Evolutionary conservation across 2,888 invertebrate species (phyloP).

Genomic region (Scaptomyza parva): DNA sequence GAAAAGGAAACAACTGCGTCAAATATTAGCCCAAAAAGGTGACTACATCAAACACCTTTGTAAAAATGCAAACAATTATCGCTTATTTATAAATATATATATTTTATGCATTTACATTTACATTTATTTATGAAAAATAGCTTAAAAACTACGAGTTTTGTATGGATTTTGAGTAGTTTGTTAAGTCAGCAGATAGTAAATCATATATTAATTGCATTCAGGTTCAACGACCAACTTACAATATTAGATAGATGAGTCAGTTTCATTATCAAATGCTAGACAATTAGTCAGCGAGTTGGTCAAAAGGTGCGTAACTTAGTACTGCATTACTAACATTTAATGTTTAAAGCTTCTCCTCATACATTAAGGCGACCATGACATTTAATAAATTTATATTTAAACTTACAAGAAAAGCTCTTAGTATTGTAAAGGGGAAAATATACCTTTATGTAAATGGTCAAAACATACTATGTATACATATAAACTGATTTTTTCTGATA

Average conservation of each 20-base stretch:
- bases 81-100: not conserved
- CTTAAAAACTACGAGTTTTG: too few species aligned
- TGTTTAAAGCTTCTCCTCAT: not conserved
- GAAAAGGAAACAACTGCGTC: not conserved
- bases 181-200: not conserved
- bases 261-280: slow-evolving; percentile 7
- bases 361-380: not conserved
- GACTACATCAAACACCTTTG: not conserved
- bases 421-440: too few species aligned
- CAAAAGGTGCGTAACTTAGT: not conserved
- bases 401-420: too few species aligned
- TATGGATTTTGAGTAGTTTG: too few species aligned
- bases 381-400: too few species aligned
- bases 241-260: slow-evolving; percentile 29
- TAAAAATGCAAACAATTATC: not conserved
- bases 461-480: too few species aligned
- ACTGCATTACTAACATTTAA: not conserved
- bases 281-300: slow-evolving; percentile 28
- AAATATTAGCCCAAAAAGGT: not conserved
- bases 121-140: not conserved
- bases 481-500: too few species aligned
- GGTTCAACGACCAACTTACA: slow-evolving; percentile 24
- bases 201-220: not conserved
- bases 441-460: too few species aligned
- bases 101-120: too few species aligned